These are phyloP conservation scores for Napeogenes sylphis DNA, from an alignment of 2,888 invertebrate genomes.

Conservation along the genomic window DNA sequence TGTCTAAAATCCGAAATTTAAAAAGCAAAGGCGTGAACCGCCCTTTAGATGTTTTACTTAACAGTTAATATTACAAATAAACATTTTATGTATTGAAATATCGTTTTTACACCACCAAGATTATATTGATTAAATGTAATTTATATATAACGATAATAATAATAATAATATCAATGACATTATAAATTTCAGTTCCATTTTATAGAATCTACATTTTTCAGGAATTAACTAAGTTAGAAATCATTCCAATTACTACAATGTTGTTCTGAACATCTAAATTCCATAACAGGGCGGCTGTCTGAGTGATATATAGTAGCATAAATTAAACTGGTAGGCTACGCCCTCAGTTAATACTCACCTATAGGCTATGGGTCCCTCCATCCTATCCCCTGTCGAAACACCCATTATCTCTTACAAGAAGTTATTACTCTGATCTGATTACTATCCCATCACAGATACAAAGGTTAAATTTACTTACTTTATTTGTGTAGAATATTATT, in stretches of 20 bases:
- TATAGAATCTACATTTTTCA: too few relatives aligned
- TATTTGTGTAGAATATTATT: too few relatives aligned
- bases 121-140: slow-evolving; percentile 26
- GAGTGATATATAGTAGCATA: slow-evolving; percentile 73
- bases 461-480: too few relatives aligned
- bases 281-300: slow-evolving; percentile 59
- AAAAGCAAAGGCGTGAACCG: slow-evolving; percentile 47
- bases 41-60: slow-evolving; percentile 69
- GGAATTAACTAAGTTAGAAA: slow-evolving; percentile 31
- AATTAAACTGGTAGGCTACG: slow-evolving; percentile 62
- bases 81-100: slow-evolving; percentile 50
- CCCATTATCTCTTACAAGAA: slow-evolving; percentile 45
- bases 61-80: slow-evolving; percentile 58
- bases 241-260: slow-evolving; percentile 73
- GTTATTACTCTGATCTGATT: slow-evolving; percentile 45
- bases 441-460: slow-evolving; percentile 26
- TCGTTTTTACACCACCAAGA: slow-evolving; percentile 15
- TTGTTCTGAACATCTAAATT: slow-evolving; percentile 74
- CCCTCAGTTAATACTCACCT: slow-evolving; percentile 53
- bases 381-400: slow-evolving; percentile 35
- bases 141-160: slow-evolving; percentile 12
- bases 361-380: slow-evolving; percentile 36
- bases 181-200: too few relatives aligned
- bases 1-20: slow-evolving; percentile 34
- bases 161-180: too few relatives aligned